A percentile compares a stretch with the other conserved stretches of the same genome.
These are phyloP conservation scores for Pristionchus arcanus DNA, from an alignment of 2,888 invertebrate species.

Conservation along the genomic window DNA sequence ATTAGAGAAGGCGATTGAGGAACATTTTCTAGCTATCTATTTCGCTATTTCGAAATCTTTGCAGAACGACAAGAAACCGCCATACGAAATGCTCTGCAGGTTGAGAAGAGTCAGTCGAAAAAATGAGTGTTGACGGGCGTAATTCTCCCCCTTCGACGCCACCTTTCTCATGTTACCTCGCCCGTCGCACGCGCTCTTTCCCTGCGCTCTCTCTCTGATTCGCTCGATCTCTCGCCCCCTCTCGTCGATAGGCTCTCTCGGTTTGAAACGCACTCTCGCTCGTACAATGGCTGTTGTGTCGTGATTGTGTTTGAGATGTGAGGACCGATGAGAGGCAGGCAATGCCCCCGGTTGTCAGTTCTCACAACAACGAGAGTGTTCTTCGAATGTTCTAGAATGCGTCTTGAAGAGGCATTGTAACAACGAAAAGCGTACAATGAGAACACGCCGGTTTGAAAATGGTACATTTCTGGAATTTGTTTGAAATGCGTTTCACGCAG, in stretches of 20 bases:
- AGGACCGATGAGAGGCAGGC: neutral
- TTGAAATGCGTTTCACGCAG: too few species aligned
- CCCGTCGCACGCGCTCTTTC: neutral
- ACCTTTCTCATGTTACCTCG: conserved; percentile 27
- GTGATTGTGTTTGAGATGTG: neutral
- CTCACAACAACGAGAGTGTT: too few species aligned
- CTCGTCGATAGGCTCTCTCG: neutral
- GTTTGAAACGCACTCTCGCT: neutral
- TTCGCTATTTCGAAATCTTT: too few species aligned
- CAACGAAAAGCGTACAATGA: neutral
- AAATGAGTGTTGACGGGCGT: neutral
- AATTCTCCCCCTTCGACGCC: neutral
- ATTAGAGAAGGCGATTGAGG: too few species aligned
- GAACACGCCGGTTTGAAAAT: neutral
- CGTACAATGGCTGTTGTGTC: conserved; percentile 18
- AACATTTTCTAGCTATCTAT: too few species aligned
- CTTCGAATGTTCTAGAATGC: too few species aligned
- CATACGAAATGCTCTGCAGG: neutral
- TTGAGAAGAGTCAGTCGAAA: neutral
- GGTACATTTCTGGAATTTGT: too few species aligned
- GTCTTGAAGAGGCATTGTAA: too few species aligned
- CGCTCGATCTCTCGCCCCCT: neutral
- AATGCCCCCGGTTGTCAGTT: neutral
- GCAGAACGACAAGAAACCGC: too few species aligned
- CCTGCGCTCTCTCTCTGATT: neutral